These are phyloP conservation scores for Callimorpha dominula DNA, from an alignment of 2,888 invertebrate genomes.

Conservation along the genomic window DNA sequence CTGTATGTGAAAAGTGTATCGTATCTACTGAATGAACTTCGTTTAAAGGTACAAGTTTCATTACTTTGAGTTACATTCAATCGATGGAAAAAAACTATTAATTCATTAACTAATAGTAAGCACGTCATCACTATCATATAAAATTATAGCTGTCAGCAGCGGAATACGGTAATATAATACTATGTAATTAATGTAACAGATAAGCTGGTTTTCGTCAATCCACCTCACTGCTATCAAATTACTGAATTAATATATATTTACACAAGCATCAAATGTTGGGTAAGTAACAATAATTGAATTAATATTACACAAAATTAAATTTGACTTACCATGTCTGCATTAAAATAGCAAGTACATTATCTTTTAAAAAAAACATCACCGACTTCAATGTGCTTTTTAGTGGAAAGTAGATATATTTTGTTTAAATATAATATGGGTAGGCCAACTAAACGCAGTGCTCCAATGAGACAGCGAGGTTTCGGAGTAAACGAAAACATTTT, in stretches of 20 bases:
- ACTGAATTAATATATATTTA: neutral
- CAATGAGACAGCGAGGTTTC: too few species aligned
- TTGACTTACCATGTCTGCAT: too few species aligned
- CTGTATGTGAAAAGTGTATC: neutral
- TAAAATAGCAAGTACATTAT: too few species aligned
- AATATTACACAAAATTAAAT: neutral
- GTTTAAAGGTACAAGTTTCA: neutral
- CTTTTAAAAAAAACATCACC: too few species aligned
- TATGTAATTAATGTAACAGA: neutral
- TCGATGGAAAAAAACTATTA: neutral
- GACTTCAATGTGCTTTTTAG: too few species aligned
- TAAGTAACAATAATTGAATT: neutral
- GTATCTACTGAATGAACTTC: neutral
- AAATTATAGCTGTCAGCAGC: neutral
- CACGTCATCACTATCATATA: neutral
- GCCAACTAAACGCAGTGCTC: too few species aligned
- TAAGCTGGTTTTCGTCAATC: neutral
- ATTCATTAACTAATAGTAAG: neutral
- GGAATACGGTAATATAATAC: neutral
- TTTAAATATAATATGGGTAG: too few species aligned
- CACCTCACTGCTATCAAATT: conserved; percentile 1
- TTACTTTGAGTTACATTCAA: neutral
- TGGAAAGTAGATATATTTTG: too few species aligned
- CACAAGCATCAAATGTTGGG: neutral
- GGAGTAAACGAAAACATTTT: too few species aligned